A percentile compares a stretch with the other conserved stretches of the same genome.
Conservation (phyloP, 2,888 invertebrate genomes). For the Eupithecia vulgata region DNA sequence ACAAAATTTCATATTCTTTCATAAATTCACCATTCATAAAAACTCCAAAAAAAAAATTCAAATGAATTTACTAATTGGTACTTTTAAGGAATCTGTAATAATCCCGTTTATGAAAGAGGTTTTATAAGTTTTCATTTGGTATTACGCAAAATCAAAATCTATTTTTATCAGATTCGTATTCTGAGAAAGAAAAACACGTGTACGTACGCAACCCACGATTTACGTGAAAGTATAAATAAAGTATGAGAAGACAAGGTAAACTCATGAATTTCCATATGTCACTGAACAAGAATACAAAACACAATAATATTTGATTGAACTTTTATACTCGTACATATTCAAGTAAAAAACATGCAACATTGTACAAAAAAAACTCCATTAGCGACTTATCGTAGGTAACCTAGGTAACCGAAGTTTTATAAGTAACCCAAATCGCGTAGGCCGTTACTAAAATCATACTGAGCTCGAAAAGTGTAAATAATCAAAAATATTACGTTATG, state of each 20-base stretch:
- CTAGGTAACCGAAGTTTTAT: no score
- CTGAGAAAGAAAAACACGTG: conserved; percentile 13
- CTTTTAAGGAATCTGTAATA: no score
- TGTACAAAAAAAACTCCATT: neutral
- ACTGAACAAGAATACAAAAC: neutral
- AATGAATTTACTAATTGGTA: no score
- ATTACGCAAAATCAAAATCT: neutral
- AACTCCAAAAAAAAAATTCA: no score
- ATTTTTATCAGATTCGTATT: conserved; percentile 11
- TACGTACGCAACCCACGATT: conserved; percentile 1
- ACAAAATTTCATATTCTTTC: no score
- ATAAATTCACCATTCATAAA: no score
- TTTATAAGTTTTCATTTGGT: neutral
- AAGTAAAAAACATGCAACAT: neutral
- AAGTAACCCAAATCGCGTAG: no score
- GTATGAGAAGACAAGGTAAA: conserved; percentile 9
- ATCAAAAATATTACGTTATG: no score
- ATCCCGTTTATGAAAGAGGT: neutral
- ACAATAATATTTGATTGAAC: neutral
- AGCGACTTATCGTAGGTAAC: no score
- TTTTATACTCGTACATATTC: neutral
- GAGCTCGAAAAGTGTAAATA: no score
- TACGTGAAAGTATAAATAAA: conserved; percentile 18
- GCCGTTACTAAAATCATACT: no score
- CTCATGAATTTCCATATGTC: conserved; percentile 2